Evolutionary conservation across 2,113 vertebrate species (phyloP).

Genomic region (Thamnophis sirtalis): DNA sequence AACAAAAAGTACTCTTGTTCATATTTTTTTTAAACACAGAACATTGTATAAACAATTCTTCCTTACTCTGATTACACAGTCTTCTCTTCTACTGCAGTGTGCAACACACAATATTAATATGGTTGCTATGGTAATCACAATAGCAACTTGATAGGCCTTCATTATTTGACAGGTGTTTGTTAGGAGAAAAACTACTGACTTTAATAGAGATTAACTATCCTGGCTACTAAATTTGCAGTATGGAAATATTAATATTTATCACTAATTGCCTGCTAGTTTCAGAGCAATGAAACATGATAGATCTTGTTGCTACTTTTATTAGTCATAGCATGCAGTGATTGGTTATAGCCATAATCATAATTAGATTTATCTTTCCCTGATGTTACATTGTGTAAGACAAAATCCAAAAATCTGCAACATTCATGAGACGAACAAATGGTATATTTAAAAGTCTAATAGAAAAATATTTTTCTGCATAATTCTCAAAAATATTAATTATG

Average conservation of each 20-base stretch:
- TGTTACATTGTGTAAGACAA: neutral
- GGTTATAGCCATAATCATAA: neutral
- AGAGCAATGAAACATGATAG: neutral
- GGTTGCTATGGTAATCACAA: neutral
- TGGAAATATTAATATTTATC: neutral
- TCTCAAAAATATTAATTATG: neutral
- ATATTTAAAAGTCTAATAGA: neutral
- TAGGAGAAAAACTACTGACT: neutral
- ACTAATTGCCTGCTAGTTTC: neutral
- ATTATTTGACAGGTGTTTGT: neutral
- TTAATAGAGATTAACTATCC: neutral
- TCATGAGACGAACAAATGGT: neutral
- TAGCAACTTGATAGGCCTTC: neutral
- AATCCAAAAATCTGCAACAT: neutral
- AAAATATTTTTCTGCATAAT: neutral
- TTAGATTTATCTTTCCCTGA: neutral
- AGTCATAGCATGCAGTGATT: neutral
- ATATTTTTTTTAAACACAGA: neutral
- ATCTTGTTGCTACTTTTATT: neutral
- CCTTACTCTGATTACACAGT: neutral
- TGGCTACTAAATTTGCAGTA: neutral
- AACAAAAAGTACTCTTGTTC: neutral
- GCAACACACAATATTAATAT: neutral
- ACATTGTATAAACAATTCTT: neutral
- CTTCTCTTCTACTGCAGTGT: neutral